Conservation (phyloP, 2,797 vertebrate genomes). For the Aeoliscus strigatus region DNA sequence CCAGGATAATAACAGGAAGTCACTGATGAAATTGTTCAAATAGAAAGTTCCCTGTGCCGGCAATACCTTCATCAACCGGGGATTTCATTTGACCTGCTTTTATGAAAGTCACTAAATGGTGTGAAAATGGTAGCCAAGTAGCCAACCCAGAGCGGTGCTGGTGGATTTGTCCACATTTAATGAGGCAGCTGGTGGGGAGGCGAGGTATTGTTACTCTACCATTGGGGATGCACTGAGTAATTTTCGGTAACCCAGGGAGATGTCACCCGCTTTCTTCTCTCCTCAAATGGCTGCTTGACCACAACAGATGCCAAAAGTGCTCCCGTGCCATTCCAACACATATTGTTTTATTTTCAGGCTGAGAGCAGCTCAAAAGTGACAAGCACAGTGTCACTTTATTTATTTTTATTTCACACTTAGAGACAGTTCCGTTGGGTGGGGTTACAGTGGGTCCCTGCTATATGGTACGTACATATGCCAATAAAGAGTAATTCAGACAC, state of each 20-base stretch:
- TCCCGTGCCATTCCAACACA: slow-evolving; percentile 26
- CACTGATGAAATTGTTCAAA: neutral
- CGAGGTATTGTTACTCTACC: slow-evolving; percentile 35
- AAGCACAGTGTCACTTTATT: no score
- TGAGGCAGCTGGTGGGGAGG: slow-evolving; percentile 42
- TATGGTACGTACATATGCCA: no score
- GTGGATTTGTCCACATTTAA: slow-evolving; percentile 43
- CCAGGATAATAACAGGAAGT: neutral
- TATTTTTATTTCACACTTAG: no score
- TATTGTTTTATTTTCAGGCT: no score
- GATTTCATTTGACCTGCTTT: slow-evolving; percentile 1
- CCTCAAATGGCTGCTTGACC: slow-evolving; percentile 34
- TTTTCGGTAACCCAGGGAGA: slow-evolving; percentile 42
- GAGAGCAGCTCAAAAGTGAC: no score
- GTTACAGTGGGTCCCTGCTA: no score
- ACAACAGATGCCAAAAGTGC: slow-evolving; percentile 28
- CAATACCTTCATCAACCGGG: neutral
- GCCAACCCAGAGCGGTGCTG: slow-evolving; percentile 14
- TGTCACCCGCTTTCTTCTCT: slow-evolving; percentile 44
- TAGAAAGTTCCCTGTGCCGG: neutral
- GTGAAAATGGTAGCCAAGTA: slow-evolving; percentile 23
- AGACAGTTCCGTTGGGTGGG: no score
- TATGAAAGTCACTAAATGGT: slow-evolving; percentile 15
- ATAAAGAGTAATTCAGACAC: no score
- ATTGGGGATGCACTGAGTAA: slow-evolving; percentile 42